phyloP scores from a whole-genome alignment of 2,888 invertebrate species.

The Andricus quercusramuli region DNA sequence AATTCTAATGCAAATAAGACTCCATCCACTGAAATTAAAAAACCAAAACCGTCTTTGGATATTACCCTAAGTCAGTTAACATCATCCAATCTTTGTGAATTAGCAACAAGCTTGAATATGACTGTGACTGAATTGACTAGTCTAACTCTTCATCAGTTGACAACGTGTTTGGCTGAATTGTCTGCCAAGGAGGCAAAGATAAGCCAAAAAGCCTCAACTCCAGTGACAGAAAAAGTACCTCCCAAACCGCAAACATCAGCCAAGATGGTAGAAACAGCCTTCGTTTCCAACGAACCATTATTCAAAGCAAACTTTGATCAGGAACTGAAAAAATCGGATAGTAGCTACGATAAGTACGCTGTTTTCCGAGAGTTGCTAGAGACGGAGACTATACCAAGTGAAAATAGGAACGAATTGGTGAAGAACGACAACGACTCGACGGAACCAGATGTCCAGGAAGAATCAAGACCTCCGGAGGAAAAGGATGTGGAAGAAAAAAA shows the following conservation, averaged over 20 bases:
- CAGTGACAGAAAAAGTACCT: constrained; percentile 45
- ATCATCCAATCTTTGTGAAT: constrained; percentile 89
- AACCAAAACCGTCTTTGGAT: constrained; percentile 80
- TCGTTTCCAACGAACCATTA: constrained; percentile 75
- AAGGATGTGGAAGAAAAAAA: constrained; percentile 54
- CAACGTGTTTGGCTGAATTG: constrained; percentile 85
- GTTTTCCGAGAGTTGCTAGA: constrained; percentile 91
- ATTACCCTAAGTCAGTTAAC: constrained; percentile 91
- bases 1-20: constrained; percentile 60
- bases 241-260: constrained; percentile 70
- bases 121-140: constrained; percentile 89
- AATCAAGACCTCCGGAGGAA: constrained; percentile 48
- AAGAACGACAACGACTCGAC: not conserved
- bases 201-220: constrained; percentile 48
- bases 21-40: constrained; percentile 63
- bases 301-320: constrained; percentile 86
- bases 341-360: constrained; percentile 90
- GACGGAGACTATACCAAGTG: constrained; percentile 80
- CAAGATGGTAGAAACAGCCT: constrained; percentile 69
- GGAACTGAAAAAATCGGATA: constrained; percentile 77
- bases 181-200: constrained; percentile 66
- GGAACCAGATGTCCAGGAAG: not conserved
- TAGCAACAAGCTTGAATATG: constrained; percentile 88
- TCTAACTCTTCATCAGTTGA: constrained; percentile 92
- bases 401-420: not conserved